Percentiles rank a stretch among this genome's conserved stretches.
These are phyloP conservation scores for Pterocles gutturalis DNA, from an alignment of 2,113 vertebrate genomes.

Conservation along the genomic window DNA sequence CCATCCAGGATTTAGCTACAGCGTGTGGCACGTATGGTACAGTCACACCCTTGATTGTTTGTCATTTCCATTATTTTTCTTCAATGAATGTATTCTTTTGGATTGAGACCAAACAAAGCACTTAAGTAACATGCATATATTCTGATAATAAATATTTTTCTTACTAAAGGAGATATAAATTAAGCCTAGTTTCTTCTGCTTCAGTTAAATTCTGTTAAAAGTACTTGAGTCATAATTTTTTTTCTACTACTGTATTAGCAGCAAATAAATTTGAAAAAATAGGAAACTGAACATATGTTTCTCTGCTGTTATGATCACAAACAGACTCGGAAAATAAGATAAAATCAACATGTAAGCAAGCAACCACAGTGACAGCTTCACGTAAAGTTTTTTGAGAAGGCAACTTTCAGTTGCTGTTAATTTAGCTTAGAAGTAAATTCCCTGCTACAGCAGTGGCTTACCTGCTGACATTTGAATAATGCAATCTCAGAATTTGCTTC, in stretches of 20 bases:
- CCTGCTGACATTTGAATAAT: slow-evolving; percentile 28
- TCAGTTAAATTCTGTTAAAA: not conserved
- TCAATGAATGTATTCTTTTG: rapidly evolving
- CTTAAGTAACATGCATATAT: not conserved
- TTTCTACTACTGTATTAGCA: not conserved
- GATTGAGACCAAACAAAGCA: not conserved
- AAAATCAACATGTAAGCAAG: not conserved
- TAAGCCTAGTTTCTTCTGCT: not conserved
- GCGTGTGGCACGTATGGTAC: rapidly evolving
- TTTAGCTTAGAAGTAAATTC: slow-evolving; percentile 25
- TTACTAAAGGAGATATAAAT: not conserved
- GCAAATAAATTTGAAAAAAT: not conserved
- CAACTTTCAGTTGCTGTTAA: slow-evolving; percentile 1
- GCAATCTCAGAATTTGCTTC: not conserved
- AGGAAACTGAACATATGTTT: not conserved
- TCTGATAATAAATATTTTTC: not conserved
- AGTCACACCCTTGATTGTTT: not conserved
- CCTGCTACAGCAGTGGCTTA: not conserved
- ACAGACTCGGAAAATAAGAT: not conserved
- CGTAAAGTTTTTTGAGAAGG: slow-evolving; percentile 9
- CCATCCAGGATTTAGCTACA: rapidly evolving
- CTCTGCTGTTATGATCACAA: not conserved
- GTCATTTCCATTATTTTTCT: not conserved
- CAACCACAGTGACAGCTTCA: not conserved
- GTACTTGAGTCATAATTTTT: not conserved